phyloP scores from a whole-genome alignment of 2,113 vertebrate genomes.

The Butorides virescens region DNA sequence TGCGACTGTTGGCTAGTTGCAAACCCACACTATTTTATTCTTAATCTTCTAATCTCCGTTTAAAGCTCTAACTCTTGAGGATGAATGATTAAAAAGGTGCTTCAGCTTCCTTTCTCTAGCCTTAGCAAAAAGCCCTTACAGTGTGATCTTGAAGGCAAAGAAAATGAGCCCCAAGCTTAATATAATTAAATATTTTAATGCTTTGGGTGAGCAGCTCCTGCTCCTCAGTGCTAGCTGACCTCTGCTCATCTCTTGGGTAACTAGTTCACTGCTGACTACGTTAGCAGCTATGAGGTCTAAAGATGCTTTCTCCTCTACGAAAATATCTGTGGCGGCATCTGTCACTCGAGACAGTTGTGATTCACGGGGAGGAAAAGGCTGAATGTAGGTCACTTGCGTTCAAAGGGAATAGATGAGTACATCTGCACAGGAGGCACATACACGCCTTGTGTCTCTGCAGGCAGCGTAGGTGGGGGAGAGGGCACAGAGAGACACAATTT shows the following conservation, averaged over 20 bases:
- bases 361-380: not conserved
- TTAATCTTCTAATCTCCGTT: not conserved
- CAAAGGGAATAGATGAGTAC: not conserved
- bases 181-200: not conserved
- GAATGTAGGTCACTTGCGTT: conserved; percentile 43
- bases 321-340: conserved; percentile 11
- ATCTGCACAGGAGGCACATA: not conserved
- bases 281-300: not conserved
- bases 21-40: not conserved
- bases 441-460: not conserved
- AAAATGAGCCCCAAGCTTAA: not conserved
- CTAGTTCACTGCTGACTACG: not conserved
- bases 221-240: not conserved
- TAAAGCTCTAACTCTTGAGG: not conserved
- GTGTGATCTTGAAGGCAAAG: not conserved
- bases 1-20: not conserved
- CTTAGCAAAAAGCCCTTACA: not conserved
- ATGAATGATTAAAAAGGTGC: conserved; percentile 8
- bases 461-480: not conserved
- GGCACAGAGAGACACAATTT: not conserved
- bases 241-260: not conserved
- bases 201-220: not conserved
- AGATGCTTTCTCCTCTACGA: not conserved
- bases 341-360: conserved; percentile 30
- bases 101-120: not conserved